phyloP scores from a whole-genome alignment of 1,140 invertebrate species.

The Macrotrachela quadricornifera region DNA sequence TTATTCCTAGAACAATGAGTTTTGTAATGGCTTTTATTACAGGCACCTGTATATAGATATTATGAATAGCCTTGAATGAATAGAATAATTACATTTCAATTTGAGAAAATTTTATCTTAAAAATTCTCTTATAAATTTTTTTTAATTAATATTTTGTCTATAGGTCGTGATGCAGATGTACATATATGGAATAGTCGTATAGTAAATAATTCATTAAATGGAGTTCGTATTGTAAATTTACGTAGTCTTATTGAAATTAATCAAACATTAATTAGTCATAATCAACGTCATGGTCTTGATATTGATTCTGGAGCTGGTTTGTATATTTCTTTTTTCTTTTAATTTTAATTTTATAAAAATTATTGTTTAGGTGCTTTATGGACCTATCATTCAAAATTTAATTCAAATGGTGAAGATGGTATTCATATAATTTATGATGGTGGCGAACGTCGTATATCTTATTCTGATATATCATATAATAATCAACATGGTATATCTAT shows the following conservation, averaged over 20 bases:
- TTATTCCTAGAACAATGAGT: too few relatives aligned
- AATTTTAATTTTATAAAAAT: too few relatives aligned
- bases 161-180: too few relatives aligned
- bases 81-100: too few relatives aligned
- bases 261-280: background rate
- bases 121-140: too few relatives aligned
- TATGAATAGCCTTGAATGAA: too few relatives aligned
- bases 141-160: too few relatives aligned
- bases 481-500: too few relatives aligned
- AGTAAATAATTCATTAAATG: slow-evolving; percentile 3
- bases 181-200: background rate
- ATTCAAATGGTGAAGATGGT: slow-evolving; percentile 47
- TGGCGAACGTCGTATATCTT: slow-evolving; percentile 6
- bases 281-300: slow-evolving; percentile 1
- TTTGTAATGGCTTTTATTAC: too few relatives aligned
- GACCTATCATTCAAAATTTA: slow-evolving; percentile 54
- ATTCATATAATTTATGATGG: slow-evolving; percentile 25
- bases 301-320: slow-evolving; percentile 4
- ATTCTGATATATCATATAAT: too few relatives aligned
- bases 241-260: slow-evolving; percentile 4
- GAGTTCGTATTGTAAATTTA: slow-evolving; percentile 1
- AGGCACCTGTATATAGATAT: too few relatives aligned
- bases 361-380: slow-evolving; percentile 31
- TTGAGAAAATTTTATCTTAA: too few relatives aligned
- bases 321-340: background rate